Base-by-base conservation (phyloP, 92 coral and sea anemone genomes). In the Heteractis magnifica region DNA sequence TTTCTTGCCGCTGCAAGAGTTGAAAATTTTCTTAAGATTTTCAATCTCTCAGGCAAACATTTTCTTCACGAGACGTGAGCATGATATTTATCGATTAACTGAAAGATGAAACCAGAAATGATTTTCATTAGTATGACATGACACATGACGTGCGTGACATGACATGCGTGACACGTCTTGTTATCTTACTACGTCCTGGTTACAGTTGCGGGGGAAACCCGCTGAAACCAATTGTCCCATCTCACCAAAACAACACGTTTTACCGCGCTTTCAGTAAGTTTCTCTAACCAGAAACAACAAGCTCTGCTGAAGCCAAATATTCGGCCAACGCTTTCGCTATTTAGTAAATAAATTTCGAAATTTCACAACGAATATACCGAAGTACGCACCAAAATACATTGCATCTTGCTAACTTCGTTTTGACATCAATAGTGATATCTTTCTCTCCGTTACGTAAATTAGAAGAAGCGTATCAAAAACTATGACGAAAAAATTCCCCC, bases 151-250 rank as follows among this genome's bases (percentile, higher is more conserved):
- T 62, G 70, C 21, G 49, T 79, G 82, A 56, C 82, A 59, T 52
- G 82, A 26, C 21, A 12, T 79, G 74, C 83, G 83, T 79, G 75
- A 64, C 83, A 65, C 48, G 70, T 20, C 50, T 58, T 21, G 71
- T 16, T 19, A n/a, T 23, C 52, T 49, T 21, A 62, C 53, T 52
- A 79, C 83, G 75, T 79, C 83, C 83, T 79, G 83, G 83, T 79
- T 79, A 79, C 83, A 56, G 83, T 79, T 51, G 83, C 83, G 70
- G 56, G 72, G 83, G 83, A 79, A 79, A 79, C 83, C 56, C 72
- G 83, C 75, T 78, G 71, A 78, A 23, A 51, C 56, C 16, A 6
- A 14, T 34, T 15, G 48, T 64, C 3, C 21, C 49, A 6, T 26
- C 23, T 68, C 49, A 68, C 20, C 26, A 53, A 53, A 16, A 4